Conservation (phyloP, 2,113 vertebrate genomes). For the Oryzias curvinotus region DNA sequence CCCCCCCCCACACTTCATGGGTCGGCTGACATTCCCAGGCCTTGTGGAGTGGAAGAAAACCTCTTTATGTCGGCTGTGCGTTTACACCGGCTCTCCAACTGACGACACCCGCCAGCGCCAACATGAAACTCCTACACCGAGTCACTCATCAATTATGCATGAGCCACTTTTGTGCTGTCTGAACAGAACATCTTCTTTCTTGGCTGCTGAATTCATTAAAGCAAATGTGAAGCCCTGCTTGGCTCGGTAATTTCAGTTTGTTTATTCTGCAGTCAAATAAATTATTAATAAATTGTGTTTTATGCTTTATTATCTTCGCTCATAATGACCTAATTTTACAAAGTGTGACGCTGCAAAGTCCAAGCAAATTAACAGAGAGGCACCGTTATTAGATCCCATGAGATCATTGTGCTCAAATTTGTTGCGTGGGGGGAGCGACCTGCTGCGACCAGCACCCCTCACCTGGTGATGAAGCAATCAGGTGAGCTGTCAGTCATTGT, state of each 20-base stretch:
- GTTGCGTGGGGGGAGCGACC: background rate
- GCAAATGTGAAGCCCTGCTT: constrained; percentile 24
- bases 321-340: constrained; percentile 42
- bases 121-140: constrained; percentile 40
- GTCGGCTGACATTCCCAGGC: background rate
- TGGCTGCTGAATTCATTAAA: constrained; percentile 59
- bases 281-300: constrained; percentile 43
- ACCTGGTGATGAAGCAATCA: constrained; percentile 45
- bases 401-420: background rate
- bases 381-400: background rate
- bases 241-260: constrained; percentile 48
- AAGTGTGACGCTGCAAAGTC: constrained; percentile 1
- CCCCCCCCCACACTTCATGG: background rate
- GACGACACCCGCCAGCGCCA: constrained; percentile 31
- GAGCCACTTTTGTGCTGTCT: constrained; percentile 50
- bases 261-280: constrained; percentile 50
- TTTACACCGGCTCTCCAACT: constrained; percentile 30
- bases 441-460: constrained; percentile 33
- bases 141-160: constrained; percentile 63
- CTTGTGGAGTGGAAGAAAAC: constrained; percentile 12
- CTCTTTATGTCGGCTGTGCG: constrained; percentile 10
- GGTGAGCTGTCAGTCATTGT: constrained; percentile 42
- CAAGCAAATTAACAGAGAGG: background rate
- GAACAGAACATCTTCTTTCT: constrained; percentile 50
- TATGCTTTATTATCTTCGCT: background rate